Base-by-base conservation (phyloP, 1,140 invertebrate species). In the Catajapyx aquilonaris region DNA sequence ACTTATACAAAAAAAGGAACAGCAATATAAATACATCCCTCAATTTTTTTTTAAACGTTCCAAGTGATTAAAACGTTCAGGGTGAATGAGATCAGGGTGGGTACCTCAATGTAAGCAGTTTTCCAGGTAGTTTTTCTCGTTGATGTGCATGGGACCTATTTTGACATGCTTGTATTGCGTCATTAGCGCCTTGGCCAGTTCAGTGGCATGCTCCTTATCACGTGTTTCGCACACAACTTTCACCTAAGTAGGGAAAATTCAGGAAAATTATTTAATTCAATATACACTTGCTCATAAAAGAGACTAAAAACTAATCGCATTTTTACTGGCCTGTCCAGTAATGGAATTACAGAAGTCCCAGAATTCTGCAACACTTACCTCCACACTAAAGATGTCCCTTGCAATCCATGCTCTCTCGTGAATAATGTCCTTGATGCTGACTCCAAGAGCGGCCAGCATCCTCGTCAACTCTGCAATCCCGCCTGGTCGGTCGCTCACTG, bases 351-450 rank as follows among this genome's bases (percentile, higher is more conserved):
- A n/a, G n/a, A n/a, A n/a, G n/a, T n/a, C n/a, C n/a, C n/a, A 18
- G n/a, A n/a, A n/a, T n/a, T n/a, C n/a, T n/a, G n/a, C n/a, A n/a
- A 39, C 21, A n/a, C 35, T 49, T 43, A 55, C 53, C 46, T 75
- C 66, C 38, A 81, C 78, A 49, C 77, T 73, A 53, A 86, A 90
- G 11, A 93, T 74, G 54, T 94, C 85, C 2, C 71, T 71, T 21
- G 70, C 71, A 10, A 94, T 67, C 86, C 87, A 94, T 4, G 87
- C 85, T 40, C 87, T 62, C 54, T 93, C 87, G 54, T 93, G 87
- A 54, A 85, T 76, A 38, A 94, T 86, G 48, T 93, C 86, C 55
- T 93, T 93, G 35, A 94, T 86, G 25, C 80, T 85, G 4, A 86
- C 85, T 2, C 85, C 86, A 18, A 77, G 60, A 3, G 68, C 66